These are phyloP conservation scores for Periparus ater DNA, from an alignment of 2,797 vertebrate species.

Conservation along the genomic window DNA sequence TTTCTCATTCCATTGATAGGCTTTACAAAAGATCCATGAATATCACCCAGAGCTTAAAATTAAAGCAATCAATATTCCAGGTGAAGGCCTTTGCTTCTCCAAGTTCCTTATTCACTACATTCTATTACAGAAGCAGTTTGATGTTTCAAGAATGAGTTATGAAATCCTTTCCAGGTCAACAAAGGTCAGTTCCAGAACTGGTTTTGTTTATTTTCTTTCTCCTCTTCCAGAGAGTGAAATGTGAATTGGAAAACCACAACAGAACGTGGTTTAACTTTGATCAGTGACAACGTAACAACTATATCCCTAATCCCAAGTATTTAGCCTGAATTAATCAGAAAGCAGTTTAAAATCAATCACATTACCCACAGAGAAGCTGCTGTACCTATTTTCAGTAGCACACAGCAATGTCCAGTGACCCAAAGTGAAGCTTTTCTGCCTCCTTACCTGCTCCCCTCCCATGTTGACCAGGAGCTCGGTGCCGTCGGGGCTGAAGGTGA, in stretches of 20 bases:
- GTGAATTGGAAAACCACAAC: not conserved
- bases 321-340: not conserved
- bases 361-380: not conserved
- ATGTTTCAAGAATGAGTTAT: slow-evolving; percentile 7
- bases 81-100: slow-evolving; percentile 4
- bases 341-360: not conserved
- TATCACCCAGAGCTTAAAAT: slow-evolving; percentile 9
- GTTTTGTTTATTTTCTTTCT: not conserved
- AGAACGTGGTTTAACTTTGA: not conserved
- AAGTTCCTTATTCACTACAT: not conserved
- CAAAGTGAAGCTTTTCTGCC: not conserved
- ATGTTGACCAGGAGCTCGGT: slow-evolving; percentile 98
- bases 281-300: not conserved
- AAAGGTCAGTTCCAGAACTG: slow-evolving; percentile 5
- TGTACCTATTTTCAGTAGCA: not conserved
- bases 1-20: slow-evolving; percentile 37
- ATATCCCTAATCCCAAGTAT: not conserved
- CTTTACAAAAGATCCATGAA: slow-evolving; percentile 43
- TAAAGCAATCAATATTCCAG: slow-evolving; percentile 42
- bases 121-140: not conserved
- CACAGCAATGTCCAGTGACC: not conserved
- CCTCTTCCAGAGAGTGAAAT: not conserved
- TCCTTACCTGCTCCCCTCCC: slow-evolving; percentile 95
- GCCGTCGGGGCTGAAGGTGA: slow-evolving; percentile 97
- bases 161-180: not conserved